phyloP scores from a whole-genome alignment of 2,888 invertebrate genomes.

The Nomada lathburiana region DNA sequence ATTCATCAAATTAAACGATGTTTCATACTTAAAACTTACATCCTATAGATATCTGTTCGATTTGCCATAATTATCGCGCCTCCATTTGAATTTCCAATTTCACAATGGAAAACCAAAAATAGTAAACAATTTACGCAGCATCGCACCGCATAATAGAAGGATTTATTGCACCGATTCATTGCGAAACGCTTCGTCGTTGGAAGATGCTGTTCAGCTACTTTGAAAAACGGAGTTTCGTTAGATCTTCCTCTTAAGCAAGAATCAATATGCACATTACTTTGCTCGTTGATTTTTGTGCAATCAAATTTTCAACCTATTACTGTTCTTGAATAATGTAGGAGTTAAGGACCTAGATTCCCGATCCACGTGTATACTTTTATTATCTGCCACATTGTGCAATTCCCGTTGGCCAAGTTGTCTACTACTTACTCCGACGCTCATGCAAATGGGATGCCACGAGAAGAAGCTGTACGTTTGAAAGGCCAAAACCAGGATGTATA shows the following conservation, averaged over 20 bases:
- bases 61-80: too few species aligned
- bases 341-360: slow-evolving; percentile 24
- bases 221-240: neutral
- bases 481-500: slow-evolving; percentile 78
- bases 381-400: slow-evolving; percentile 9
- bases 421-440: slow-evolving; percentile 79
- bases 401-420: neutral
- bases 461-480: slow-evolving; percentile 74
- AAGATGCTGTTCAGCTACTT: slow-evolving; percentile 1
- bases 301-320: neutral
- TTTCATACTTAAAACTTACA: neutral
- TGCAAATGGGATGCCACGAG: slow-evolving; percentile 82
- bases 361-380: slow-evolving; percentile 13
- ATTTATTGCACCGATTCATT: slow-evolving; percentile 20
- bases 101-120: neutral
- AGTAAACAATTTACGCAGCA: slow-evolving; percentile 4
- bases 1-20: too few species aligned
- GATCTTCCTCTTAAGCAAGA: neutral
- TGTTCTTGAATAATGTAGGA: neutral
- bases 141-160: neutral
- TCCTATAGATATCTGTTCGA: neutral
- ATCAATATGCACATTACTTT: slow-evolving; percentile 1
- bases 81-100: too few species aligned
- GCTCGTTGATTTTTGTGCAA: neutral
- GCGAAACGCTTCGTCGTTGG: slow-evolving; percentile 19